Evolutionary conservation across 2,888 invertebrate species (phyloP), one percentile per base, ranked within the genome.

Genomic region (Melinopterus prodromus): DNA sequence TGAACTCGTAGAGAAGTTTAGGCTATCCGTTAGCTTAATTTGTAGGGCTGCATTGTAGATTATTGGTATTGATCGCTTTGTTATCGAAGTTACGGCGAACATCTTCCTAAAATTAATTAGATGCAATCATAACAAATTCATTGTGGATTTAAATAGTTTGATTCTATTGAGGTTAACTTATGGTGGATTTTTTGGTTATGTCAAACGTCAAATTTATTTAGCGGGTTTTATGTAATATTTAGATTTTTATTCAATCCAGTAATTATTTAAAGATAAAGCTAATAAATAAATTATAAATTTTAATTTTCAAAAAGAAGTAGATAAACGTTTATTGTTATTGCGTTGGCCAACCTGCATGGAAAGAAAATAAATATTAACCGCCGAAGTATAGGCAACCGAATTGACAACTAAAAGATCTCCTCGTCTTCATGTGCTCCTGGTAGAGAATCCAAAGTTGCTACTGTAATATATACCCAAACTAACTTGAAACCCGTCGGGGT

Each of bases 1-100:
- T 69, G 72, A 4, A 37, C 7, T 77, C 6, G 72, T 71, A 12
- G 79, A 69, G 35, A 79, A 35, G 6, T 74, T 74, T 2, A 53
- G 53, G 7, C 7, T 9, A 53, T 53, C 53, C 12, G 53, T 53
- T 53, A 53, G 53, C 12, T 53, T 53, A 53, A 12, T 53, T 53
- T 53, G 53, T 53, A 53, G 5, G 3, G 26, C 26, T 26, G 26
- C 26, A 26, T 26, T 26, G 26, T 26, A 26, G 53, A 53, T 53
- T 53, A 9, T 53, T 53, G 53, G 53, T 53, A 4, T 53, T 53
- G 5, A 53, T 53, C 53, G 53, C 53, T 53, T 53, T 53, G 53
- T 53, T 53, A 53, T 53, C 53, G 5, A 7, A 53, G 71, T 26
- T 71, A 71, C 15, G 71, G 12, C 16, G 16, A 71, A 15, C 71